phyloP scores from a whole-genome alignment of 1,140 invertebrate genomes.

The Parasteatoda tepidariorum region DNA sequence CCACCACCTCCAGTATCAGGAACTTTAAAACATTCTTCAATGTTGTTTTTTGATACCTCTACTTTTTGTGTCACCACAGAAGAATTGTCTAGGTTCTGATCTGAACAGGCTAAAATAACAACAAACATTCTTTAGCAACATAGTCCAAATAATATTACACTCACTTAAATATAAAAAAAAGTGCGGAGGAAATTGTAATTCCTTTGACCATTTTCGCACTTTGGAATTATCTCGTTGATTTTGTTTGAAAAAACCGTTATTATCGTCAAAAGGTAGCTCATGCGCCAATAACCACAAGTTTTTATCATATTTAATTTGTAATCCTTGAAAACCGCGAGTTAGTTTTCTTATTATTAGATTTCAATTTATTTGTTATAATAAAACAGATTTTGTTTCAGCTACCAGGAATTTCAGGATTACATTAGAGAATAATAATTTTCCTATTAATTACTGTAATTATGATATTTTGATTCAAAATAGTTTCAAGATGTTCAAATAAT shows the following conservation, averaged over 20 bases:
- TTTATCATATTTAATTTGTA: too few species aligned
- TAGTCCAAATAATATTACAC: not conserved
- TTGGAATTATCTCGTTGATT: not conserved
- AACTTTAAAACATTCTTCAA: conserved; percentile 33
- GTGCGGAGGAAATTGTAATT: not conserved
- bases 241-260: too few species aligned
- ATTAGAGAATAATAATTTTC: too few species aligned
- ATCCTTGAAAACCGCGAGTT: too few species aligned
- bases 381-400: too few species aligned
- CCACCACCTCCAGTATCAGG: conserved; percentile 50
- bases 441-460: too few species aligned
- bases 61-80: not conserved
- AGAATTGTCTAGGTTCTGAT: conserved; percentile 21
- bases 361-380: too few species aligned
- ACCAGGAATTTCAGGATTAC: too few species aligned
- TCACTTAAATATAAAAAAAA: not conserved
- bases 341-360: too few species aligned
- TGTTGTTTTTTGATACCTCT: not conserved
- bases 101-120: conserved; percentile 30
- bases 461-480: too few species aligned
- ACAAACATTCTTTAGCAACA: not conserved
- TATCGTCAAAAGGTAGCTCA: too few species aligned
- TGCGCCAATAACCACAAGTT: not conserved
- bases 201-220: not conserved
- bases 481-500: too few species aligned